These are phyloP conservation scores for Drosophila emarginata DNA, from an alignment of 2,888 invertebrate genomes.

Conservation along the genomic window DNA sequence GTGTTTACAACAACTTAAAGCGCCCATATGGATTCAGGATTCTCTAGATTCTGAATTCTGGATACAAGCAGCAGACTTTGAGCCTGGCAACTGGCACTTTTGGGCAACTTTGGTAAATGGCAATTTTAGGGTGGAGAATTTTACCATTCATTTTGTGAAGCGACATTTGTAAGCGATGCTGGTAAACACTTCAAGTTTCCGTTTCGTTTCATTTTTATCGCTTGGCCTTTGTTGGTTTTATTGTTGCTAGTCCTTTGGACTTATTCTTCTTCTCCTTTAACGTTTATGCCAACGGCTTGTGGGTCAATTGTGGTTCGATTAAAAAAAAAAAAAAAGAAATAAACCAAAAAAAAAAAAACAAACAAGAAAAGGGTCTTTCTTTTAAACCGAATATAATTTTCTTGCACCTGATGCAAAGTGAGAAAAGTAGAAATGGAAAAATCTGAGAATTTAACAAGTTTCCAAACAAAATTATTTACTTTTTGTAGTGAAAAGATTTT, in stretches of 20 bases:
- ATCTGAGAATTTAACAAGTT: background rate
- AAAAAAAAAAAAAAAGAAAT: background rate
- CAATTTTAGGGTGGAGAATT: background rate
- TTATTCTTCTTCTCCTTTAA: background rate
- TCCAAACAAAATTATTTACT: background rate
- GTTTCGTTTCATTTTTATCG: slow-evolving; percentile 52
- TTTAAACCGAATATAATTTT: background rate
- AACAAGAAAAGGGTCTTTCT: background rate
- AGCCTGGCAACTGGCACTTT: background rate
- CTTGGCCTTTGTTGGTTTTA: slow-evolving; percentile 9
- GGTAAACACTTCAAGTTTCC: slow-evolving; percentile 77
- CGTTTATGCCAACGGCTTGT: slow-evolving; percentile 10
- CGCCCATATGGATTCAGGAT: slow-evolving; percentile 63
- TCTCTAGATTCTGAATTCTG: background rate
- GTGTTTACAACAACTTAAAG: slow-evolving; percentile 79
- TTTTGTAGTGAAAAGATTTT: too few species aligned
- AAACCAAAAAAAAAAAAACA: background rate
- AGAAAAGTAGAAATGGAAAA: background rate
- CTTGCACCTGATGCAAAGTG: background rate
- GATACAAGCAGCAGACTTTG: too few species aligned
- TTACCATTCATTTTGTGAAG: background rate
- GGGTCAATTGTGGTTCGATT: slow-evolving; percentile 43
- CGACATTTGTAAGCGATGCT: slow-evolving; percentile 63
- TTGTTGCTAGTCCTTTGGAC: slow-evolving; percentile 21
- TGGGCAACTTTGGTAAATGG: background rate